Base-by-base conservation (phyloP, 2,797 vertebrate genomes). In the Poeciliopsis infans region DNA sequence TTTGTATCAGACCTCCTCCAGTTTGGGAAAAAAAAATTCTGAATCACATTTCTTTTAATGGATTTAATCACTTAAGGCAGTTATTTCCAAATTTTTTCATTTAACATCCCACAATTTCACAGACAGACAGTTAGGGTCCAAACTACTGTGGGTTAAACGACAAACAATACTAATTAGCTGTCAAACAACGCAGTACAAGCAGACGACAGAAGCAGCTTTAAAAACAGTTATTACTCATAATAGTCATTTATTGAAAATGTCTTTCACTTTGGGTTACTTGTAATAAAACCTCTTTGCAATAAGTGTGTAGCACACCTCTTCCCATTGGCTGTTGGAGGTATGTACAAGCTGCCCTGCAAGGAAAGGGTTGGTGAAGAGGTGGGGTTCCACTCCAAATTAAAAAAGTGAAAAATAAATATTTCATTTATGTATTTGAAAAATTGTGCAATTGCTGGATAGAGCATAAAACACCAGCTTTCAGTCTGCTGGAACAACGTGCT, bases 1-100 rank as follows among this genome's bases (percentile, higher is more conserved):
- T 79, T 88, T 78, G 47, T 45, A 81, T 86, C 72, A 77, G 55
- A 43, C 74, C 49, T 57, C 23, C 33, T 28, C n/a, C 51, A 36
- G 57, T 74, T 77, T 74, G n/a, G 28, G 43, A 83, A 55, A 66
- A 66, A 61, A 53, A 2, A 33, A 39, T 76, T 69, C 71, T 20
- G 28, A 59, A 68, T 79, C 8, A 57, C 10, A 47, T 75, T 23
- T 47, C 25, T 36, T 73, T 73, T 33, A 25, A 46, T 47, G 10
- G 5, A n/a, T 70, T 70, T 70, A 70, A 70, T 70, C 25, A 46
- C 31, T 45, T 70, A 70, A 45, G 39, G 23, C 49, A n/a, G 33
- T 36, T 6, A 23, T 39, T 20, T 6, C 7, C 6, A 74, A 41
- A 11, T 74, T n/a, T 41, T 41, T 68, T 41, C 4, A 2, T 41